Evolutionary conservation across 1,140 invertebrate species (phyloP).

Genomic region (Antheraea mylitta): DNA sequence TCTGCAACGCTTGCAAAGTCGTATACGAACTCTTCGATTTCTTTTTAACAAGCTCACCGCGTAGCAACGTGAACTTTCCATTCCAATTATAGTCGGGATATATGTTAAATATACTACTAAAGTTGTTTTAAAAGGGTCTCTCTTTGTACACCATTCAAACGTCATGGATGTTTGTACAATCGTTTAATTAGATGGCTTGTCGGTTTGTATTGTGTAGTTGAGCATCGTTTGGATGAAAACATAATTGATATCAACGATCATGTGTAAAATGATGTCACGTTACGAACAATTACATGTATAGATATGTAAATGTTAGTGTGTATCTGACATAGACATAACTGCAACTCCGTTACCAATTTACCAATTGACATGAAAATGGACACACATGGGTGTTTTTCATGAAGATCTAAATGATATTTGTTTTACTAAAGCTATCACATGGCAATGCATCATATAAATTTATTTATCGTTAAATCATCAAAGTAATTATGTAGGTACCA

Average conservation of each 20-base stretch:
- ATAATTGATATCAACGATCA: not conserved
- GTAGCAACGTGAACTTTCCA: slow-evolving; percentile 1
- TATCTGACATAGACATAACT: too few relatives aligned
- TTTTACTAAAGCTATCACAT: too few relatives aligned
- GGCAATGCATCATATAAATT: too few relatives aligned
- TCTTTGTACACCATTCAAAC: slow-evolving; percentile 14
- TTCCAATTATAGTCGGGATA: slow-evolving; percentile 11
- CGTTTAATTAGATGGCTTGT: slow-evolving; percentile 13
- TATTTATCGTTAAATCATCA: too few relatives aligned
- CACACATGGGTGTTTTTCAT: too few relatives aligned
- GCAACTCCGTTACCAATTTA: too few relatives aligned
- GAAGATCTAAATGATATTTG: too few relatives aligned
- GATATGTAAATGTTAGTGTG: too few relatives aligned
- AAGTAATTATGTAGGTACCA: too few relatives aligned
- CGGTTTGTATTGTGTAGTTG: not conserved
- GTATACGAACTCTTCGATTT: not conserved
- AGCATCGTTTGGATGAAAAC: not conserved
- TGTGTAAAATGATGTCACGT: not conserved
- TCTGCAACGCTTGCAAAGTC: not conserved
- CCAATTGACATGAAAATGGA: too few relatives aligned
- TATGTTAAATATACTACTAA: slow-evolving; percentile 12
- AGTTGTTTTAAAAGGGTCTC: not conserved
- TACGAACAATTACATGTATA: not conserved
- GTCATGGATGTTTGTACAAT: slow-evolving; percentile 3
- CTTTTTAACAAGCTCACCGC: not conserved